Conservation (phyloP, 2,888 invertebrate genomes). For the Eupithecia subumbrata region DNA sequence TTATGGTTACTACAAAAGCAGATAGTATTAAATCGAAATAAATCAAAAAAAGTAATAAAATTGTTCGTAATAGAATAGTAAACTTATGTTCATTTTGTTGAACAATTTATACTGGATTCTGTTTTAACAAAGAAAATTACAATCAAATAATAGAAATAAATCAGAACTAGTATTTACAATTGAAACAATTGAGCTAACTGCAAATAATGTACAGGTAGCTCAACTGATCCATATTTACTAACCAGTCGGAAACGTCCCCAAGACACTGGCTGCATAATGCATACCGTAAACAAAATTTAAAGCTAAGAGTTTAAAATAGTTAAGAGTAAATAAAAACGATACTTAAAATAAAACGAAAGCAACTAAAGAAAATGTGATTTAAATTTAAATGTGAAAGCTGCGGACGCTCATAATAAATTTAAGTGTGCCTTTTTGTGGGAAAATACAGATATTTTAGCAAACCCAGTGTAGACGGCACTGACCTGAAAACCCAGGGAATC, state of each 20-base stretch:
- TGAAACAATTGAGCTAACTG: too few species aligned
- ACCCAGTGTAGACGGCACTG: constrained; percentile 56
- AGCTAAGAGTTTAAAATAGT: not conserved
- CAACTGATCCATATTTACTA: too few species aligned
- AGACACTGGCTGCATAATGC: not conserved
- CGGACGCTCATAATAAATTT: not conserved
- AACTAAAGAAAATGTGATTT: not conserved
- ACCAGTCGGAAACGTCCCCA: too few species aligned
- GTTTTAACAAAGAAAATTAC: too few species aligned
- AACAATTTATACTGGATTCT: too few species aligned
- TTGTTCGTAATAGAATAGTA: too few species aligned
- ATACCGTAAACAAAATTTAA: not conserved
- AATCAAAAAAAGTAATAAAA: not conserved
- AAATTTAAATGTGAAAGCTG: constrained; percentile 4
- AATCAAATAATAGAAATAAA: too few species aligned
- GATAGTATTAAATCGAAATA: not conserved
- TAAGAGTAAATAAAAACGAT: not conserved
- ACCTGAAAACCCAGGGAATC: constrained; percentile 84
- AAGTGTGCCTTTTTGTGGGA: constrained; percentile 15
- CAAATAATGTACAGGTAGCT: too few species aligned
- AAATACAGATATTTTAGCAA: constrained; percentile 14
- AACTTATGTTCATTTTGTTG: too few species aligned
- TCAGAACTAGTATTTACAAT: too few species aligned
- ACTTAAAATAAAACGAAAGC: not conserved
- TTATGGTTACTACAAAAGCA: not conserved